Conservation (phyloP, 92 coral and sea anemone genomes). For the Diadumene lineata region DNA sequence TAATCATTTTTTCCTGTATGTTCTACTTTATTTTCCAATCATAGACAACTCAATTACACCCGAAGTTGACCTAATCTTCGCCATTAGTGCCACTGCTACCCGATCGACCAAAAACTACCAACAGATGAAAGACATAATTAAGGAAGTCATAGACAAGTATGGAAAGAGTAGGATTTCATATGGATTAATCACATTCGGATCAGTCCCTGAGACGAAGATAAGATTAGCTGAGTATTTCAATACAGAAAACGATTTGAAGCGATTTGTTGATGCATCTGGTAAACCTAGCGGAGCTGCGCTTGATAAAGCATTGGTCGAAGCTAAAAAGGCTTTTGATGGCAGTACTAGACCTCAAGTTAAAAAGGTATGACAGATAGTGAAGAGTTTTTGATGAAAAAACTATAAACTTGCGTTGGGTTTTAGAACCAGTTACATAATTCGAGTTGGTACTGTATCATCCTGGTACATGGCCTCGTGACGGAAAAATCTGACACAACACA, state of each 20-base stretch:
- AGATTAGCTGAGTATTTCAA: slow-evolving; percentile 26
- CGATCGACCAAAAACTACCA: slow-evolving; percentile 51
- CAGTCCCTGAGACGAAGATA: slow-evolving; percentile 34
- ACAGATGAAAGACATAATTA: slow-evolving; percentile 49
- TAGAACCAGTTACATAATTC: too few species aligned
- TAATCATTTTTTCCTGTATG: neutral
- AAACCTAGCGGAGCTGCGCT: slow-evolving; percentile 60
- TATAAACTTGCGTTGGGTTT: too few species aligned
- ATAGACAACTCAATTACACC: slow-evolving; percentile 52
- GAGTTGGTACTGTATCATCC: too few species aligned
- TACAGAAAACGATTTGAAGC: slow-evolving; percentile 47
- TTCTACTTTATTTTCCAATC: neutral
- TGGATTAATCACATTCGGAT: slow-evolving; percentile 55
- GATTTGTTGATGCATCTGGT: slow-evolving; percentile 39
- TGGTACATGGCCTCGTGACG: too few species aligned
- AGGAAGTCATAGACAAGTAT: slow-evolving; percentile 50
- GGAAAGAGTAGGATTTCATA: slow-evolving; percentile 49
- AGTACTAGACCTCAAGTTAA: slow-evolving; percentile 58
- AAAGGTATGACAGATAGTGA: slow-evolving; percentile 34
- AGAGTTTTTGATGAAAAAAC: too few species aligned
- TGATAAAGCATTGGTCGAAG: slow-evolving; percentile 63
- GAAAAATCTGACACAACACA: too few species aligned
- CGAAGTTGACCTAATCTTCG: slow-evolving; percentile 78
- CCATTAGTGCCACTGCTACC: slow-evolving; percentile 68
- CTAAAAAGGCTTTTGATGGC: slow-evolving; percentile 63